Conservation (phyloP, 2,113 vertebrate species). For the Chrysemys picta region DNA sequence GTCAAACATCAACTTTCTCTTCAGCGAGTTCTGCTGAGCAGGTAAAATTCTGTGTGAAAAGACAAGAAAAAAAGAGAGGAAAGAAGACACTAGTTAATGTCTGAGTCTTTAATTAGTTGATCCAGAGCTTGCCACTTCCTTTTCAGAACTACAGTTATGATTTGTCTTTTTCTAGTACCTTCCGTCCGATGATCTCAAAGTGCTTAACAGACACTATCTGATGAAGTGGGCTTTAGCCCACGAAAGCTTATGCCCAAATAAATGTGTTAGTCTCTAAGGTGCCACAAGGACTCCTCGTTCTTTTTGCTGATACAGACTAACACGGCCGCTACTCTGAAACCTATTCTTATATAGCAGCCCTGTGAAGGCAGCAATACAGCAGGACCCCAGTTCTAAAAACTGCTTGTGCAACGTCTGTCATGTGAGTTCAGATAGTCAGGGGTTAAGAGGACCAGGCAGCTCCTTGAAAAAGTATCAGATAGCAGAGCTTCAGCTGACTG, state of each 20-base stretch:
- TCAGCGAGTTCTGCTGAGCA: background rate
- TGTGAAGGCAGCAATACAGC: background rate
- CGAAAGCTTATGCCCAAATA: no score
- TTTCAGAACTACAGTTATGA: no score
- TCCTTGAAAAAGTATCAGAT: background rate
- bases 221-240: no score
- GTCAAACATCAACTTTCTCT: no score
- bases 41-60: background rate
- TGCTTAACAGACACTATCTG: background rate
- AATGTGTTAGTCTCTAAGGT: no score
- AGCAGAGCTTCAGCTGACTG: background rate
- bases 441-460: background rate
- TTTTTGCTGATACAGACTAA: no score
- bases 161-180: background rate
- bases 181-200: rapidly evolving
- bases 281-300: no score
- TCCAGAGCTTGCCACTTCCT: no score
- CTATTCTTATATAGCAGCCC: background rate
- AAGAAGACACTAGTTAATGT: background rate
- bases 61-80: background rate
- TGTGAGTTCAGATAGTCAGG: background rate
- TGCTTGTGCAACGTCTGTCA: background rate
- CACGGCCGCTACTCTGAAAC: no score
- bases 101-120: background rate
- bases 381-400: background rate